Evolutionary conservation across 92 coral and sea anemone genomes (phyloP), one percentile per base, ranked within the genome.

Genomic region (Virgularia gustaviana): DNA sequence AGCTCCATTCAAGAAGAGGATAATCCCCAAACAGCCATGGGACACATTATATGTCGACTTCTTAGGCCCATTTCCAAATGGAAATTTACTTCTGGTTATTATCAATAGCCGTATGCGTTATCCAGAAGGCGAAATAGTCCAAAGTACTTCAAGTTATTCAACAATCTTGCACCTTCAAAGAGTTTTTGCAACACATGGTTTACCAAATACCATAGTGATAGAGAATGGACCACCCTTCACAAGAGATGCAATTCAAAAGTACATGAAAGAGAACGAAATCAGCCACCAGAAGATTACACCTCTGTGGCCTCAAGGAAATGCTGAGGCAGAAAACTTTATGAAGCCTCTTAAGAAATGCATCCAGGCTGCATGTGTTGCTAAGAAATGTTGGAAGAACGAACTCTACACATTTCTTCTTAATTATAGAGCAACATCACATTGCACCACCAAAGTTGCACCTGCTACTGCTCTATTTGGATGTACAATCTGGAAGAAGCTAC

Each of bases 171-270:
- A 31, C 27, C 22, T 62, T 37, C 4, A 36, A 18, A 45, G 70
- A 1, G 41, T 62, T n/a, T 62, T 62, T 18, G 70, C 70, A 4
- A 62, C 47, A 1, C 49, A 36, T 7, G 70, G 70, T 27, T 36
- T 62, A 39, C 49, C 70, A 7, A 62, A 19, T 19, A 62, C 49
- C n/a, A 36, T 62, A 16, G 29, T 62, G 36, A 35, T 32, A 2
- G 70, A 62, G 35, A 64, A 64, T 23, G 71, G 71, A 28, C 71
- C 71, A 23, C 71, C 71, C 7, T 64, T 64, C 25, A 52, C 20
- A 7, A 64, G 71, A 28, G 47, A 37, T 6, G 56, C 38, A 39
- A 9, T 37, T 27, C 71, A 54, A 38, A 34, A 42, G 0, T 64
- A 18, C 34, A 64, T 64, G 71, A 11, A 38, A 0, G 16, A 31